Conservation (phyloP, 2,888 invertebrate genomes). For the Agriotes lineatus region DNA sequence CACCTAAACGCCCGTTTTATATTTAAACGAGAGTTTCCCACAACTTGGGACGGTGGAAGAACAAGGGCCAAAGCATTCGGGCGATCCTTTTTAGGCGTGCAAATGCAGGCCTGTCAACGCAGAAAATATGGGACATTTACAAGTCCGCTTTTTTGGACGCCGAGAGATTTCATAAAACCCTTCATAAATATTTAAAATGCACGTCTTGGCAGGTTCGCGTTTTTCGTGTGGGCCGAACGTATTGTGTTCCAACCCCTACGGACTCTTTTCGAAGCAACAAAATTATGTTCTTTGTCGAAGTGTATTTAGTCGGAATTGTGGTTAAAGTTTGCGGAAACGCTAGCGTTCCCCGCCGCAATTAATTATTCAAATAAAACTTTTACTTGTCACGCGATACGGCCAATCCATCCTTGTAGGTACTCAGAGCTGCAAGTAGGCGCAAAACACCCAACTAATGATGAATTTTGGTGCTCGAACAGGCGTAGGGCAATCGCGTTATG, state of each 20-base stretch:
- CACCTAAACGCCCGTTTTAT: too few species aligned
- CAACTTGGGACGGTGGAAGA: not conserved
- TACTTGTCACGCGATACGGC: not conserved
- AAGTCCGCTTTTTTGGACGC: slow-evolving; percentile 20
- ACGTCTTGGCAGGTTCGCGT: not conserved
- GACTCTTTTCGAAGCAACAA: not conserved
- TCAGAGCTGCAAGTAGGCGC: not conserved
- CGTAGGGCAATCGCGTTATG: not conserved
- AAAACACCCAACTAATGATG: not conserved
- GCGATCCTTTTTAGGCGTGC: slow-evolving; percentile 10
- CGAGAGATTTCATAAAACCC: slow-evolving; percentile 16
- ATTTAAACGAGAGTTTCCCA: too few species aligned
- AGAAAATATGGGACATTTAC: slow-evolving; percentile 22
- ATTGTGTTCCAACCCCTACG: not conserved
- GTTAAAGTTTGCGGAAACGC: not conserved
- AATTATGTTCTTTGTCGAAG: slow-evolving; percentile 2
- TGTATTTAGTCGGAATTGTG: slow-evolving; percentile 5
- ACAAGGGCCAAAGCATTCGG: not conserved
- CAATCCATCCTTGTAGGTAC: not conserved
- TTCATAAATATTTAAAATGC: slow-evolving; percentile 18
- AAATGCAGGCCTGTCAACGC: slow-evolving; percentile 14
- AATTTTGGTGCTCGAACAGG: not conserved
- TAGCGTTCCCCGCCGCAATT: not conserved
- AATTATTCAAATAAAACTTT: slow-evolving; percentile 13
- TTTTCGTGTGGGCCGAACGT: not conserved